phyloP scores from a whole-genome alignment of 1,140 invertebrate genomes.

The Homarus americanus region DNA sequence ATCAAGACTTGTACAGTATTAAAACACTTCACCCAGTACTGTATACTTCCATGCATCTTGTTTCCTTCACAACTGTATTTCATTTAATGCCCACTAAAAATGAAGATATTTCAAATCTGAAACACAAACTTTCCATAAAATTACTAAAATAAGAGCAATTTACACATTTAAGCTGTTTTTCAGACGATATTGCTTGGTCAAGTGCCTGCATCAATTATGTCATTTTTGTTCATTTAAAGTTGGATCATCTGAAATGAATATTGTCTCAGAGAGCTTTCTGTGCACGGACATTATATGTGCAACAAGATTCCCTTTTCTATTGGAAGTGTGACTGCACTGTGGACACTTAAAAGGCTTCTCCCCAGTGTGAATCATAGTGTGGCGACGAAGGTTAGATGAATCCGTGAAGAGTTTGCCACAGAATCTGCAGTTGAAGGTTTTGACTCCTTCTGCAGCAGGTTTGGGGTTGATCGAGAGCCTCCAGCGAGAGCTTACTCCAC shows the following conservation, averaged over 20 bases:
- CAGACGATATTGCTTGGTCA: not conserved
- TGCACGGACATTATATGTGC: slow-evolving; percentile 60
- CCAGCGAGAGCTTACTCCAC: slow-evolving; percentile 46
- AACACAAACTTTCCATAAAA: too few species aligned
- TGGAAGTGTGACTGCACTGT: slow-evolving; percentile 59
- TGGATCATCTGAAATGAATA: not conserved
- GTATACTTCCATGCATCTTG: too few species aligned
- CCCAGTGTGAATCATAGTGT: slow-evolving; percentile 64
- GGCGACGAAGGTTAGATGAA: slow-evolving; percentile 57
- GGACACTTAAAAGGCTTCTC: slow-evolving; percentile 63
- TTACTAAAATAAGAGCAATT: too few species aligned
- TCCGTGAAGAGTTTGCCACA: slow-evolving; percentile 55
- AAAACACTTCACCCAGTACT: too few species aligned
- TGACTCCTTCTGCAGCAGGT: slow-evolving; percentile 28
- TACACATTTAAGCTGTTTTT: too few species aligned
- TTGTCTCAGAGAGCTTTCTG: not conserved
- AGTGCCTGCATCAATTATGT: not conserved
- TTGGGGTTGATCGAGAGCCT: slow-evolving; percentile 49
- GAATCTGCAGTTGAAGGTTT: slow-evolving; percentile 50
- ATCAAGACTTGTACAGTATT: too few species aligned
- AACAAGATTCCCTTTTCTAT: slow-evolving; percentile 54
- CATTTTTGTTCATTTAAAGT: not conserved
- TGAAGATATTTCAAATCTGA: too few species aligned
- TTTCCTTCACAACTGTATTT: too few species aligned
- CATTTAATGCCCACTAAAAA: too few species aligned